A percentile compares a stretch with the other conserved stretches of the same genome.
phyloP scores from a whole-genome alignment of 2,113 vertebrate genomes.

The Shinisaurus crocodilurus region DNA sequence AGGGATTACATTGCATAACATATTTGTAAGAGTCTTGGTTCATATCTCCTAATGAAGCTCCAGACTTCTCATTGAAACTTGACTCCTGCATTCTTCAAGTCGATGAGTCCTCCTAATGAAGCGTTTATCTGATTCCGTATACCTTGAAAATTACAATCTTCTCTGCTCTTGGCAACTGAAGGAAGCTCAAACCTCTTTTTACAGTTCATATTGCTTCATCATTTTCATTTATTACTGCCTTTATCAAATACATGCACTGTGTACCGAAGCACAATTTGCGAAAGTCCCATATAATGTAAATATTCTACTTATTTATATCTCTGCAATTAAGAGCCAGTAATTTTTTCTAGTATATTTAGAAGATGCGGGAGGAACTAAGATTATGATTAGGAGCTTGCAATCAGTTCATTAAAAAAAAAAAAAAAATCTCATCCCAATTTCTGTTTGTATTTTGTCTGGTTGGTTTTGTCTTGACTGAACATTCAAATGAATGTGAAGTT shows the following conservation, averaged over 20 bases:
- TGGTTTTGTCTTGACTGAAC: conserved; percentile 23
- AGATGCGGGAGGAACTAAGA: conserved; percentile 31
- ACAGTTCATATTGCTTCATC: neutral
- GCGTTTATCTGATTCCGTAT: conserved; percentile 25
- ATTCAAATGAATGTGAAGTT: neutral
- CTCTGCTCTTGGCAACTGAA: conserved; percentile 13
- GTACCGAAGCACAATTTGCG: neutral
- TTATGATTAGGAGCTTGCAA: conserved; percentile 45
- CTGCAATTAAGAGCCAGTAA: conserved; percentile 39
- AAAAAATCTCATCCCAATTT: conserved; percentile 40
- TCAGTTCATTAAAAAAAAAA: conserved; percentile 24
- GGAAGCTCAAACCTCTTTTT: conserved; percentile 2
- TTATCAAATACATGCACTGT: neutral
- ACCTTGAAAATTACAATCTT: conserved; percentile 49
- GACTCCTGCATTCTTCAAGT: conserved; percentile 21
- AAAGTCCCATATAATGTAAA: conserved; percentile 56
- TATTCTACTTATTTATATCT: conserved; percentile 45
- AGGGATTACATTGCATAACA: conserved; percentile 42
- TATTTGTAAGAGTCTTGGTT: conserved; percentile 48
- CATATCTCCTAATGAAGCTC: conserved; percentile 55
- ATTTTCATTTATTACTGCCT: neutral
- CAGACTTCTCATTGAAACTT: conserved; percentile 23
- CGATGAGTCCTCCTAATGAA: conserved; percentile 24
- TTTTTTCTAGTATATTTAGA: neutral
- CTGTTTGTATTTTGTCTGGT: conserved; percentile 34